Conservation (phyloP, 2,888 invertebrate genomes). For the Cremastinae sp. region DNA sequence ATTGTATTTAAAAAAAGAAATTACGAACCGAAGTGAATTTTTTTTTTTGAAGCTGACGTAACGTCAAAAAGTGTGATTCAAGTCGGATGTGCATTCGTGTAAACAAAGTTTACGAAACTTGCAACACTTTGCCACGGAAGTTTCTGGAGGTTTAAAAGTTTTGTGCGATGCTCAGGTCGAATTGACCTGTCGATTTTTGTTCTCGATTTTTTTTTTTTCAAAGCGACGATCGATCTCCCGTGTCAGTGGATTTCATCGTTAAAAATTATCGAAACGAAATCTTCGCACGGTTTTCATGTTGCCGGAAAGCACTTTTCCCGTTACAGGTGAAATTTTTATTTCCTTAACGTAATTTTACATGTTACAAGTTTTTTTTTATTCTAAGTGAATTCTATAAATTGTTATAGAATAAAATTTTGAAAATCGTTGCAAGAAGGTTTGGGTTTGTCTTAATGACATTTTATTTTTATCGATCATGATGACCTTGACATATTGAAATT, state of each 20-base stretch:
- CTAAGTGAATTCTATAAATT: too few relatives aligned
- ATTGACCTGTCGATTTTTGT: neutral
- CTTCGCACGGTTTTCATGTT: slow-evolving; percentile 74
- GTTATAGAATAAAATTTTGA: too few relatives aligned
- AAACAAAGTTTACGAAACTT: neutral
- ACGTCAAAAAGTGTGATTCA: too few relatives aligned
- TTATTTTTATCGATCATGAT: slow-evolving; percentile 46
- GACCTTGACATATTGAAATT: slow-evolving; percentile 69
- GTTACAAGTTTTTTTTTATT: neutral
- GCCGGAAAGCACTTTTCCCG: slow-evolving; percentile 79
- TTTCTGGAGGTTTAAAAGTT: neutral
- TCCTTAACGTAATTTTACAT: neutral
- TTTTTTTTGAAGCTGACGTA: too few relatives aligned
- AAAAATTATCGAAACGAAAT: slow-evolving; percentile 42
- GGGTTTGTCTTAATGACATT: neutral
- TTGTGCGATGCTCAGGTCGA: too few relatives aligned
- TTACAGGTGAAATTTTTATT: slow-evolving; percentile 74
- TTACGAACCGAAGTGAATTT: too few relatives aligned
- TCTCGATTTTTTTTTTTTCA: neutral
- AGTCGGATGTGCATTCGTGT: neutral
- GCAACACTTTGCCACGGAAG: too few relatives aligned
- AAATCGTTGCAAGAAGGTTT: neutral
- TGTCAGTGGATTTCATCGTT: slow-evolving; percentile 8
- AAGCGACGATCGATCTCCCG: neutral
- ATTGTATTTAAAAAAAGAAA: too few relatives aligned